Evolutionary conservation across 2,113 vertebrate species (phyloP), one percentile per base, ranked within the genome.

Genomic region (Onychostoma macrolepis): DNA sequence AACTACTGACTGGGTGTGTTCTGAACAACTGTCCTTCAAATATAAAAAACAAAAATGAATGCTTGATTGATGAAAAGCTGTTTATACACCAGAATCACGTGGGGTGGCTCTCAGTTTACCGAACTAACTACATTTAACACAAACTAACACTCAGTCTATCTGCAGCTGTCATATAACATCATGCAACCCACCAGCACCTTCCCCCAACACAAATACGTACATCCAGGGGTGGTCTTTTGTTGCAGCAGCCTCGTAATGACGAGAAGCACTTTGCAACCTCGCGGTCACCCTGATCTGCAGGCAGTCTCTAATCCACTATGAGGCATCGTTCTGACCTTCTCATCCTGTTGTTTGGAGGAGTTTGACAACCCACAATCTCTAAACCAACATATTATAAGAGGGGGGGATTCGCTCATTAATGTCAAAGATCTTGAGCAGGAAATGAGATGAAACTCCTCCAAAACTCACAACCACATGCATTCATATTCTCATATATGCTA

Each of bases 381-480:
- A 50, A 74, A 84, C 82, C 26, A 83, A 84, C 82, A 84, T 84
- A 74, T 84, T 84, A 74, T 72, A 30, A 58, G 33, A 58, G 9
- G 67, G 33, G 45, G 45, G 67, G 45, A 58, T 74, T 53, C 33
- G 7, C 30, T 84, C 48, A 74, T 74, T 74, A 84, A 84, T 74
- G 69, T 84, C 65, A 33, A 15, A 33, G 48, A 71, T 74, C 21
- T 72, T 30, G 21, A 74, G 67, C 82, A 84, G 82, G 82, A 84
- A 84, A 84, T 74, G 12, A 84, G 67, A 56, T 26, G 48, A 84
- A 72, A 72, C 67, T 84, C 30, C 28, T 87, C 45, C 24, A 77
- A 78, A 77, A 84, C 30, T 89, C 92, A 85, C 88, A 63, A 82
- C 89, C 76, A 48, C 80, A 65, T 26, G 24, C 13, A 82, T 67